phyloP scores from a whole-genome alignment of 2,113 vertebrate species.

The Rafetus swinhoei region DNA sequence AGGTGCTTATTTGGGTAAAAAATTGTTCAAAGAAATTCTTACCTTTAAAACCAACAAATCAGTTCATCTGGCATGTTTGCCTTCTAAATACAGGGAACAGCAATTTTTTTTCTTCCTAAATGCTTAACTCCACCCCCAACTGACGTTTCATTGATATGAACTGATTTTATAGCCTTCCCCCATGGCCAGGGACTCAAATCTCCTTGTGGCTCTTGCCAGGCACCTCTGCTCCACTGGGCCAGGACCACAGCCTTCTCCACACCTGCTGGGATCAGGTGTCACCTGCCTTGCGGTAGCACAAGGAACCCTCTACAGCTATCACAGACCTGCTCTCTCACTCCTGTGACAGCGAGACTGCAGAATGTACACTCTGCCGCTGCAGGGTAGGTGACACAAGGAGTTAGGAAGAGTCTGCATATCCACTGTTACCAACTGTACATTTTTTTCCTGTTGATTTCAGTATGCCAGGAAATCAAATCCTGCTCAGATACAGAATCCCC shows the following conservation, averaged over 20 bases:
- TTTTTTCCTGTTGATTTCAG: neutral
- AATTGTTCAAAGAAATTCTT: neutral
- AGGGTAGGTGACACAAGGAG: neutral
- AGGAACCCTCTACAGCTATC: neutral
- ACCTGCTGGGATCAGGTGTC: neutral
- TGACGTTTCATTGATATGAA: neutral
- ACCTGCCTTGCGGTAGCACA: neutral
- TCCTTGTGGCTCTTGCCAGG: neutral
- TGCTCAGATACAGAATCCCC: neutral
- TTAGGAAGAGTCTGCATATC: neutral
- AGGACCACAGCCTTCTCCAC: too few relatives aligned
- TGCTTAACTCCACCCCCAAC: neutral
- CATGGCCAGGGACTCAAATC: neutral
- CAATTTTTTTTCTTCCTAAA: accelerated
- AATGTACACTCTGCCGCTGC: neutral
- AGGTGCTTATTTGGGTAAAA: neutral
- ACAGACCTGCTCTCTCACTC: neutral
- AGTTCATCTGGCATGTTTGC: neutral
- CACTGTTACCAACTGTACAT: neutral
- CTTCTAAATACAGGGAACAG: neutral
- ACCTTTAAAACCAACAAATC: neutral
- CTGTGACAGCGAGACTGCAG: neutral
- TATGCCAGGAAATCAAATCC: neutral
- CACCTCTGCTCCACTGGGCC: too few relatives aligned
- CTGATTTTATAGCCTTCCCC: neutral